These are phyloP conservation scores for Merops nubicus DNA, from an alignment of 2,113 vertebrate genomes.

Conservation along the genomic window DNA sequence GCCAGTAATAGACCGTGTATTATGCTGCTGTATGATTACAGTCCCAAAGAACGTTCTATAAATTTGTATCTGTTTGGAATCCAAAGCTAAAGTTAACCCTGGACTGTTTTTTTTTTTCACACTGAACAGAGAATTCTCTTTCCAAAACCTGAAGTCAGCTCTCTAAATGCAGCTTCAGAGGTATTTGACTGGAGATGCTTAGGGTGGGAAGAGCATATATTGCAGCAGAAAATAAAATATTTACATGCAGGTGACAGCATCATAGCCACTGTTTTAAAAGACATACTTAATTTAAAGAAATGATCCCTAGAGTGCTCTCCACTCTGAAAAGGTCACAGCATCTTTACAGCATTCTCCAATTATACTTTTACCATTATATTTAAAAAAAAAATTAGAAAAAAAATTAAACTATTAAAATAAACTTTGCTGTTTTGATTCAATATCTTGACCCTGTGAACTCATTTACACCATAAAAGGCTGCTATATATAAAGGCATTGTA, in stretches of 20 bases:
- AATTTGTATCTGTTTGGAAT: neutral
- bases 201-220: neutral
- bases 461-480: neutral
- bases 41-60: conserved; percentile 17
- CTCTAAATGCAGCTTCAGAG: neutral
- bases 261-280: neutral
- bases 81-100: neutral
- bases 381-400: neutral
- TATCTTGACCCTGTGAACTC: neutral
- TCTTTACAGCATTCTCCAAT: neutral
- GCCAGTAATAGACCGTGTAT: neutral
- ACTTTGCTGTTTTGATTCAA: neutral
- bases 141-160: neutral
- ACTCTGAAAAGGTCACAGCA: neutral
- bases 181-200: neutral
- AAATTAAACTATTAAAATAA: neutral
- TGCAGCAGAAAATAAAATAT: neutral
- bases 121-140: neutral
- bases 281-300: neutral
- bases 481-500: neutral
- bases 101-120: neutral
- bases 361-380: neutral
- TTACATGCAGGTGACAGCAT: neutral
- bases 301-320: fast-evolving
- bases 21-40: conserved; percentile 4